Evolutionary conservation across 2,888 invertebrate genomes (phyloP), one percentile per base, ranked within the genome.

Genomic region (Crioceris asparagi): DNA sequence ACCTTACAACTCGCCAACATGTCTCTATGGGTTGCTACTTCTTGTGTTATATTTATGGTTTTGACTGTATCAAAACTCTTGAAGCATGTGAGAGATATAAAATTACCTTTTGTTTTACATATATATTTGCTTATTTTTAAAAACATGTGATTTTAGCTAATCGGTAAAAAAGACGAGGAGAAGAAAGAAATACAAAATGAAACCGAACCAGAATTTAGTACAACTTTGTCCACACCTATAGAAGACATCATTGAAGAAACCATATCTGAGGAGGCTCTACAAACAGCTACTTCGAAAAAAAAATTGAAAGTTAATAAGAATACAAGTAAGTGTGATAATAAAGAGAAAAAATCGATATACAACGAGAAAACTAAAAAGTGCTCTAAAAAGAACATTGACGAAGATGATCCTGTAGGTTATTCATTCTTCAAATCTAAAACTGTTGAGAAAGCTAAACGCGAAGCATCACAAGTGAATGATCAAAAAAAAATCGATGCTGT

Each of bases 231-330:
- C 18, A 46, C 48, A 11, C 51, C 56, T 7, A 52, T 55, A 40
- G 54, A 55, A 40, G 48, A 52, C 30, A 39, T 53, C 29, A 48
- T 55, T 30, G 51, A 50, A 40, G 55, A 56, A 40, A 51, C 49
- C 1, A 36, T 55, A 32, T 45, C 29, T 33, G 43, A 49, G 27
- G 39, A 43, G 10, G 10, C 7, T 29, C 4, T 3, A 8, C 29
- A 21, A 35, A 17, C 15, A 6, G 15, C 26, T 0, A n/a, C 30
- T 32, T 14, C 40, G 3, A 48, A 34, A 29, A 44, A 41, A 30
- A 46, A 36, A 32, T 30, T 21, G 37, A 49, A 46, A 36, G 26
- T 35, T 3, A 37, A 37, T 6, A 39, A 29, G 14, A 37, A 35
- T 6, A 8, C 12, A 32, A 33, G 29, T 32, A 39, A 7, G 35